Conservation (phyloP, 2,113 vertebrate genomes). For the Dromaius novaehollandiae region DNA sequence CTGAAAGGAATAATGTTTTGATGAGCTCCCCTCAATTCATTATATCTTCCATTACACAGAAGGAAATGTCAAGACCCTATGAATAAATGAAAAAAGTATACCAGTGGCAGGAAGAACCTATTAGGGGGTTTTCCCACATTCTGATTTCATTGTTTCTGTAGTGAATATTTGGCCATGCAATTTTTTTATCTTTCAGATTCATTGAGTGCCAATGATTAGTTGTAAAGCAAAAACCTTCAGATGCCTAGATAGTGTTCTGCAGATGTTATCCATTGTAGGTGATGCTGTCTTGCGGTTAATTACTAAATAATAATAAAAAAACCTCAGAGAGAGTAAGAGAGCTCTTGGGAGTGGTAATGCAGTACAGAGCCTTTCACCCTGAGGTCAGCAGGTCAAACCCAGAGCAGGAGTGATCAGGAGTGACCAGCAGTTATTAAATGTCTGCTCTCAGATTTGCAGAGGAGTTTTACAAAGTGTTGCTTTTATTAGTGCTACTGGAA, state of each 20-base stretch:
- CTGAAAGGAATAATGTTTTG: neutral
- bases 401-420: conserved; percentile 7
- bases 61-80: neutral
- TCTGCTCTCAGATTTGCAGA: neutral
- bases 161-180: neutral
- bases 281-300: conserved; percentile 48
- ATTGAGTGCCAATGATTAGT: conserved; percentile 58
- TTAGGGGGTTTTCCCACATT: neutral
- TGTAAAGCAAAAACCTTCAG: conserved; percentile 29
- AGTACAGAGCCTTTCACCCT: conserved; percentile 61
- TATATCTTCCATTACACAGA: neutral
- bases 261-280: conserved; percentile 62
- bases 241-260: conserved; percentile 37
- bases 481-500: conserved; percentile 30
- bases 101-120: neutral
- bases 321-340: neutral
- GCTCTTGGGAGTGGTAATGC: conserved; percentile 54
- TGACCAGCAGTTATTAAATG: conserved; percentile 29
- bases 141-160: neutral
- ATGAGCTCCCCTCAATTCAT: neutral
- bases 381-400: conserved; percentile 61
- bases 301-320: conserved; percentile 36
- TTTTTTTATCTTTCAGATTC: conserved; percentile 54
- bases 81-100: neutral
- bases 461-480: neutral